Conservation (phyloP, 2,888 invertebrate species). For the Tetropium fuscum region DNA sequence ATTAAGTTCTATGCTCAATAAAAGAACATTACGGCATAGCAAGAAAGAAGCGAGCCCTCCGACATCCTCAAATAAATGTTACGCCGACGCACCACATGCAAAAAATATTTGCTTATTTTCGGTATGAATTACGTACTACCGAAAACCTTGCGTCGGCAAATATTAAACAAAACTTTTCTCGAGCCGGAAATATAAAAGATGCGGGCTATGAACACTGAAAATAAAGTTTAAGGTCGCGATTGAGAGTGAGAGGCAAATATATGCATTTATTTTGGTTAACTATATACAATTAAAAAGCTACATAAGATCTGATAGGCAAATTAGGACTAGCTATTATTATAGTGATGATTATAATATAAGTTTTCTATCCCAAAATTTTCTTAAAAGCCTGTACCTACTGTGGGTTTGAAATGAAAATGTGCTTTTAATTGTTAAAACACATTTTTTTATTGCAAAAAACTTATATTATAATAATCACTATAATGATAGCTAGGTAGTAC, state of each 20-base stretch:
- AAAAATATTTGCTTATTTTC: constrained; percentile 35
- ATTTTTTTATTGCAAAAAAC: no score
- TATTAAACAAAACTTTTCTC: constrained; percentile 8
- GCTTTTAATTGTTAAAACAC: no score
- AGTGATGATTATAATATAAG: no score
- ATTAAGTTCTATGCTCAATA: constrained; percentile 24
- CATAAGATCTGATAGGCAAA: no score
- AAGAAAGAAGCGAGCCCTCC: constrained; percentile 24
- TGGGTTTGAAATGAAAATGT: no score
- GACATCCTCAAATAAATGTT: constrained; percentile 29
- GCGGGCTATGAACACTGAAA: constrained; percentile 12
- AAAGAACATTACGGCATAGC: constrained; percentile 1
- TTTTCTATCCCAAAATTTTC: no score
- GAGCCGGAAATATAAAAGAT: constrained; percentile 38
- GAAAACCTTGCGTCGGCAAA: constrained; percentile 22
- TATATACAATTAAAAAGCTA: no score
- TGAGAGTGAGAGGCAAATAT: not conserved
- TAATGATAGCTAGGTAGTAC: no score
- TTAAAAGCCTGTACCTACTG: no score
- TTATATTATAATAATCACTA: no score
- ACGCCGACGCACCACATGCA: constrained; percentile 20
- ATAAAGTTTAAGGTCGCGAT: constrained; percentile 17
- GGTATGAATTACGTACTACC: constrained; percentile 12
- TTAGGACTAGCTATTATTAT: no score
- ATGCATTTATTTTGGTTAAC: no score